phyloP scores from a whole-genome alignment of 1,140 invertebrate genomes.

The Drosophila fuyamai region DNA sequence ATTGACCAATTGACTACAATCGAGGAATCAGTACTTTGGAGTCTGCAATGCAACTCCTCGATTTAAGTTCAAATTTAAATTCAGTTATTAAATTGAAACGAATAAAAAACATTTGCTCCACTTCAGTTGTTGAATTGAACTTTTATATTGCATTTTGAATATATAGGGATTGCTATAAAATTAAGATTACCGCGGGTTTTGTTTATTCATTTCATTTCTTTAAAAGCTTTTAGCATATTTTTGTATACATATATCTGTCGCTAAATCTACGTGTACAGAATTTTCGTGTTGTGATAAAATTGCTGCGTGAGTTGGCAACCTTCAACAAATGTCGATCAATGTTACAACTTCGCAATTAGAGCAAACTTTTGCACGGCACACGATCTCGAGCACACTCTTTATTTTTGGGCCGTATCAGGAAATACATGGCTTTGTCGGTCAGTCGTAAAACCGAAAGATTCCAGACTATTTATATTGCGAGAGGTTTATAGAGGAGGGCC shows the following conservation, averaged over 20 bases:
- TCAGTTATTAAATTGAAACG: background rate
- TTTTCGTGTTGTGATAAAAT: constrained; percentile 39
- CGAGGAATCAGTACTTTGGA: constrained; percentile 8
- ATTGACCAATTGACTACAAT: constrained; percentile 47
- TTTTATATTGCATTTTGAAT: too few species aligned
- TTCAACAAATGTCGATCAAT: constrained; percentile 43
- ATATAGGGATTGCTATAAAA: too few species aligned
- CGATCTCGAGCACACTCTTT: constrained; percentile 16
- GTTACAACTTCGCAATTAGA: constrained; percentile 64
- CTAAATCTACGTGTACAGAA: constrained; percentile 14
- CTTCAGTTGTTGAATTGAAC: too few species aligned
- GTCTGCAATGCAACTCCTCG: constrained; percentile 3
- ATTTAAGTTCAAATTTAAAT: background rate
- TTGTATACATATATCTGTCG: background rate
- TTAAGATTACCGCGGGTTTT: too few species aligned
- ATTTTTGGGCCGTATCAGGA: constrained; percentile 26
- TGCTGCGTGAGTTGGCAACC: constrained; percentile 21
- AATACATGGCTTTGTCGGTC: constrained; percentile 37
- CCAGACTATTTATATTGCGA: constrained; percentile 31
- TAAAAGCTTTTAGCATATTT: background rate
- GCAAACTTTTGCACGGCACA: constrained; percentile 25
- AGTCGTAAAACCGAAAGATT: constrained; percentile 32
- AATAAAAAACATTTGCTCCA: too few species aligned
- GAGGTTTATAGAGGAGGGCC: constrained; percentile 33
- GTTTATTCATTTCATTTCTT: background rate